phyloP scores from a whole-genome alignment of 2,888 invertebrate species.

The Drosophila macrospina region DNA sequence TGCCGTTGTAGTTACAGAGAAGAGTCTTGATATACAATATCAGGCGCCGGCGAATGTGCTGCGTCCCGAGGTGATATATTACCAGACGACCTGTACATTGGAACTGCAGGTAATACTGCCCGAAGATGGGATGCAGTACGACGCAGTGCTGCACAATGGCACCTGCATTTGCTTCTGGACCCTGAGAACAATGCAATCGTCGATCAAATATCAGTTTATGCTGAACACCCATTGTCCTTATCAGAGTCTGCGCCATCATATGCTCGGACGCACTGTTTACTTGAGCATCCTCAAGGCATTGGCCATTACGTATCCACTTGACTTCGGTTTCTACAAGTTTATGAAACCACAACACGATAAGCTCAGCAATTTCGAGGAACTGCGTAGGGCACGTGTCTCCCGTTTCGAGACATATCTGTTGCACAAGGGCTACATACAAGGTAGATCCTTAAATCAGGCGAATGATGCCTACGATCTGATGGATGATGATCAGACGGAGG shows the following conservation, averaged over 20 bases:
- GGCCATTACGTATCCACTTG: slow-evolving; percentile 47
- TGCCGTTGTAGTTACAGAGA: neutral
- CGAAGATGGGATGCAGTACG: slow-evolving; percentile 41
- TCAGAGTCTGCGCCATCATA: slow-evolving; percentile 20
- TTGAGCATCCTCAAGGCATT: slow-evolving; percentile 41
- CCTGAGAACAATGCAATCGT: neutral
- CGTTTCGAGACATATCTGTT: slow-evolving; percentile 25
- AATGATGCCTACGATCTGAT: slow-evolving; percentile 7
- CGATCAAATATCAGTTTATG: slow-evolving; percentile 36
- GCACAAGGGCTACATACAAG: slow-evolving; percentile 28
- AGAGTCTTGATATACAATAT: neutral
- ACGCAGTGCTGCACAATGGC: slow-evolving; percentile 19
- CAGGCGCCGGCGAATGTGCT: slow-evolving; percentile 11
- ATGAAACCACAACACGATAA: slow-evolving; percentile 58
- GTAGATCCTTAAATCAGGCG: neutral
- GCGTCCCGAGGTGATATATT: slow-evolving; percentile 54
- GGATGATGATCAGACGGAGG: slow-evolving; percentile 28
- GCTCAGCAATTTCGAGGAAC: slow-evolving; percentile 18
- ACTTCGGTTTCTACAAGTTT: slow-evolving; percentile 48
- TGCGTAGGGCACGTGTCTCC: slow-evolving; percentile 4
- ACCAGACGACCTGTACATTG: slow-evolving; percentile 53
- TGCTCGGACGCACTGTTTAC: slow-evolving; percentile 58
- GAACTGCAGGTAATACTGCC: slow-evolving; percentile 57
- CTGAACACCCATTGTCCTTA: slow-evolving; percentile 30
- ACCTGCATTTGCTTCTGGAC: slow-evolving; percentile 41